Evolutionary conservation across 1,140 invertebrate species (phyloP), one percentile per base, ranked within the genome.

Genomic region (Pseudomyrmex cubaensis): DNA sequence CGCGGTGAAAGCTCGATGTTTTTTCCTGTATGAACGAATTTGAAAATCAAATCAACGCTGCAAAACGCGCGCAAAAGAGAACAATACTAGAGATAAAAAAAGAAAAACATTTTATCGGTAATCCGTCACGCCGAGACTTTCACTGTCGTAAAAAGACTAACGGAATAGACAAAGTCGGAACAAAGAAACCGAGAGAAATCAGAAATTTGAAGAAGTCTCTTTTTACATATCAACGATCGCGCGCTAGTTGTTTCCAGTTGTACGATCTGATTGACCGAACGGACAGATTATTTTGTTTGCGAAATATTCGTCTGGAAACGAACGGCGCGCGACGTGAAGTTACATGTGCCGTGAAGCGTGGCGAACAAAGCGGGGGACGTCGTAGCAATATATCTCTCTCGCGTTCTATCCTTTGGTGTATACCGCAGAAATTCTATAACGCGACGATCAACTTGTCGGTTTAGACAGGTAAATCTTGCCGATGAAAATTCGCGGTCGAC

Each of bases 341-440:
- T 85, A 89, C 77, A 64, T 76, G 85, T 80, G 88, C 84, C 66
- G 85, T 52, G 61, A 67, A 89, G 78, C 84, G 61, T 87, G 56
- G 59, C 86, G 74, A 75, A n/a, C 52, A 46, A 52, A 76, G 62
- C 70, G 52, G 57, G 86, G 84, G 87, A 89, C 72, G 86, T 84
- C 87, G 86, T 87, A 87, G 9, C 50, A 52, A 35, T 35, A 35
- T 35, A 4, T 35, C 35, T 35, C 35, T 35, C 3, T 35, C 35
- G 35, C 35, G 35, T 7, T 86, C 85, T 92, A 92, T 92, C 89
- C 87, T 91, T 93, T 93, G 90, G 90, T 82, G 54, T 35, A 35
- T 87, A 87, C 89, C 91, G 73, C 91, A 86, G 90, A 92, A 93
- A 93, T 91, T 90, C 89, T 91, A 91, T 90, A 92, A 89, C 70